Base-by-base conservation (phyloP, 2,113 vertebrate species). In the Anarhynchus alexandrinus region DNA sequence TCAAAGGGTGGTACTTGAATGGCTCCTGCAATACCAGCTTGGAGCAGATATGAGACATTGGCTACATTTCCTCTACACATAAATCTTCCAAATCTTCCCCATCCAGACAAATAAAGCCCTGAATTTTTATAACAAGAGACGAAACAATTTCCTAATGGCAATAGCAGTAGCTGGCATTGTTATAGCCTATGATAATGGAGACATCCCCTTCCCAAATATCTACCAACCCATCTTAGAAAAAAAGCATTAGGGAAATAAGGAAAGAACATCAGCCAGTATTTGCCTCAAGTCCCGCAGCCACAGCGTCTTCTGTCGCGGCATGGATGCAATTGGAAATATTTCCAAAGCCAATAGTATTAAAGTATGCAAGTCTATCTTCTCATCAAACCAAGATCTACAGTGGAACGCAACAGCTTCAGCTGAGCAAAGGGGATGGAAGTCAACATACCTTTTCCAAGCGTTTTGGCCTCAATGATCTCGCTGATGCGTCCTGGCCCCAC, bases 401-500 rank as follows among this genome's bases (percentile, higher is more conserved):
- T 23, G 58, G 59, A 43, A 27, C 17, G 38, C n/a, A 78, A 72
- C 13, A 74, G 55, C 22, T 76, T 62, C 18, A 22, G 30, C 27
- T 57, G 61, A 57, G 27, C 9, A 69, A 69, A 65, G 25, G 11
- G 10, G 18, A 16, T 9, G 54, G 49, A 67, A 62, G 62, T 42
- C 67, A 34, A 67, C 52, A 0, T 96, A 99, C 99, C 99, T 99
- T 99, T 99, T 65, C 99, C 99, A 11, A 99, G 97, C 0, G 99
- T 99, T 97, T 99, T 99, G 6, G 99, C 99, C 96, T 99, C 99
- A 67, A 99, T 99, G 97, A 99, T 99, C 95, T 99, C 99, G 51
- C 99, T 99, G 98, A 99, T 99, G 90, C 99, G 99, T 3, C 99
- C 99, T 0, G 99, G 99, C 5, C 99, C 99, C 66, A 99, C 99